Base-by-base conservation (phyloP, 2,113 vertebrate species). In the Pholis gunnellus region DNA sequence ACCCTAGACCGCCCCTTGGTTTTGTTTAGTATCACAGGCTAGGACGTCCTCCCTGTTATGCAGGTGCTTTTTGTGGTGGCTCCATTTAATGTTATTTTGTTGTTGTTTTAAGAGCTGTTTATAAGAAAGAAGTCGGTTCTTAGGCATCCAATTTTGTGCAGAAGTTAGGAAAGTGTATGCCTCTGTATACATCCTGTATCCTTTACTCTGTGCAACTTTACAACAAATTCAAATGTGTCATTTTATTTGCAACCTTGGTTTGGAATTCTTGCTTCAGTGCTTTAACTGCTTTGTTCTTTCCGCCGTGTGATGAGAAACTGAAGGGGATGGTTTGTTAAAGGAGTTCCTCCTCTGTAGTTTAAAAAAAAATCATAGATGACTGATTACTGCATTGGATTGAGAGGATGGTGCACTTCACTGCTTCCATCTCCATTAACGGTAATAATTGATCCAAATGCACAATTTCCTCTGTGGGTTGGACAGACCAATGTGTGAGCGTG, bases 401-500 rank as follows among this genome's bases (percentile, higher is more conserved):
- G 18, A 31, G 14, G 18, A 50, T 34, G 27, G 44, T 31, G 17
- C 66, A 69, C 66, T 48, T 48, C 66, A 48, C 66, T 18, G 14
- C 66, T 31, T 68, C 27, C 27, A 13, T 50, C 17, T 31, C 44
- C 44, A 31, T 50, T 22, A 69, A 69, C 20, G 5, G 27, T 31
- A 50, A 34, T 31, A 29, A 68, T 68, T 31, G 42, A 31, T 69
- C 27, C 44, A 69, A 13, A 69, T 31, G 66, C 27, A 31, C 66
- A 69, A 42, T 68, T 48, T 31, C 65, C 65, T 68, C 25, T 48
- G 65, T 68, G 42, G 15, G 42, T 68, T 48, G 42, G 25, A 48
- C 27, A 29, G 8, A 48, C 56, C 42, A 27, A 46, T 67, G 42
- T 20, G 65, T 50, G 44, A 50, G 44, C 20, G 5, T 22, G 44